Evolutionary conservation across 2,888 invertebrate species (phyloP).

Genomic region (Melolontha melolontha): DNA sequence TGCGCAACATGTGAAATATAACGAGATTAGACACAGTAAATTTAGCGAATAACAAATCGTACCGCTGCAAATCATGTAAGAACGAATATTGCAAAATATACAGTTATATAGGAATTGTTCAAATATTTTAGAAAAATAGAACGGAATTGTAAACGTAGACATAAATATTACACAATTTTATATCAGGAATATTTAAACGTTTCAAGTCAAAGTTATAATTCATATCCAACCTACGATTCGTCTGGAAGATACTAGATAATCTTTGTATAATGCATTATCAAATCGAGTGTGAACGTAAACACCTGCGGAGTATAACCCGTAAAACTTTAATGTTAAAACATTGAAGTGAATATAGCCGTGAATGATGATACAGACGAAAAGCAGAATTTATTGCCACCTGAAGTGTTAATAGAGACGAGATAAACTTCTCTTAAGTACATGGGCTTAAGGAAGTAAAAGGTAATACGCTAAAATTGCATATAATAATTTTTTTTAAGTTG

Average conservation of each 20-base stretch:
- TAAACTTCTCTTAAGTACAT: slow-evolving; percentile 9
- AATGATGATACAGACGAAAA: slow-evolving; percentile 23
- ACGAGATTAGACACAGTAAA: too few species aligned
- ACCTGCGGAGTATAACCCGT: slow-evolving; percentile 19
- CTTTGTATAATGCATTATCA: slow-evolving; percentile 27
- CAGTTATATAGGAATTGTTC: too few species aligned
- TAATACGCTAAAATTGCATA: too few species aligned
- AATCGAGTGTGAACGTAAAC: slow-evolving; percentile 25
- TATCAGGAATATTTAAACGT: neutral
- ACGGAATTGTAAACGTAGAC: neutral
- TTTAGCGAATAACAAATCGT: too few species aligned
- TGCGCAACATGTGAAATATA: too few species aligned
- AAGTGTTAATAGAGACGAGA: slow-evolving; percentile 28
- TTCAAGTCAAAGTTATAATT: neutral
- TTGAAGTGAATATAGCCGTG: slow-evolving; percentile 27
- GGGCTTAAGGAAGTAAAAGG: neutral
- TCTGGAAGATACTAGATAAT: neutral
- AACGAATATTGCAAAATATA: too few species aligned
- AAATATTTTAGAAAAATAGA: too few species aligned
- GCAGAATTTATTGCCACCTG: slow-evolving; percentile 24
- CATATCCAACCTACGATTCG: neutral
- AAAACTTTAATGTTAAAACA: slow-evolving; percentile 17
- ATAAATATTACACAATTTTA: slow-evolving; percentile 7
- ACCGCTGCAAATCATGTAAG: too few species aligned
- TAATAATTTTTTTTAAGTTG: too few species aligned